Evolutionary conservation across 1,140 invertebrate species (phyloP).

Genomic region (Elysia chlorotica): DNA sequence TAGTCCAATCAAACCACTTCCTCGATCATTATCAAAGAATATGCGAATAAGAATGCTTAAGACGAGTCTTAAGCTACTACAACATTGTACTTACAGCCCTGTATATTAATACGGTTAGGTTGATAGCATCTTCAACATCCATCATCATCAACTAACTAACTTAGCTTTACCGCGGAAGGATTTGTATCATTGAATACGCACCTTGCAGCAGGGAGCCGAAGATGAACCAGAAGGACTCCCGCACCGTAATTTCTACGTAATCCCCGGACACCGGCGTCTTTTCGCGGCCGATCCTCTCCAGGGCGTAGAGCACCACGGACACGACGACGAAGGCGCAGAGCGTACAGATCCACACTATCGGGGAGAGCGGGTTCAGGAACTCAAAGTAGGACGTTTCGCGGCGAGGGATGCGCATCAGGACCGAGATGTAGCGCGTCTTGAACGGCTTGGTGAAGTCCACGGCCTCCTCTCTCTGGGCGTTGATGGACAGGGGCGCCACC

Average conservation of each 20-base stretch:
- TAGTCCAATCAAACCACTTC: no score
- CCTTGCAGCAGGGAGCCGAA: conserved; percentile 57
- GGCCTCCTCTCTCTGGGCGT: conserved; percentile 52
- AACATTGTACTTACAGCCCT: no score
- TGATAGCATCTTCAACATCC: no score
- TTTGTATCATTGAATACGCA: not conserved
- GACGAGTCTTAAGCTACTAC: no score
- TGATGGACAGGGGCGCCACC: conserved; percentile 57
- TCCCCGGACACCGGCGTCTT: conserved; percentile 27
- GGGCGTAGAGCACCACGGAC: conserved; percentile 85
- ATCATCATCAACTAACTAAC: no score
- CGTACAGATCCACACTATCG: conserved; percentile 66
- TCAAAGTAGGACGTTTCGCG: conserved; percentile 77
- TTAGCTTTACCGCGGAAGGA: no score
- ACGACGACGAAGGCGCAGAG: conserved; percentile 71
- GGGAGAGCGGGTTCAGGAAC: conserved; percentile 94
- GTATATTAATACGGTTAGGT: no score
- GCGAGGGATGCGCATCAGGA: conserved; percentile 50
- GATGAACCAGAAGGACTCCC: conserved; percentile 61
- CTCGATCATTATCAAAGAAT: no score
- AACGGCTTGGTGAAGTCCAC: conserved; percentile 61
- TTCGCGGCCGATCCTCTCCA: conserved; percentile 79
- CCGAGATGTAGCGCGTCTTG: conserved; percentile 57
- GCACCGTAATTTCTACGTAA: conserved; percentile 43
- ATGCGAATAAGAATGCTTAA: no score